phyloP scores from a whole-genome alignment of 2,888 invertebrate species.

The Strigamia maritima region DNA sequence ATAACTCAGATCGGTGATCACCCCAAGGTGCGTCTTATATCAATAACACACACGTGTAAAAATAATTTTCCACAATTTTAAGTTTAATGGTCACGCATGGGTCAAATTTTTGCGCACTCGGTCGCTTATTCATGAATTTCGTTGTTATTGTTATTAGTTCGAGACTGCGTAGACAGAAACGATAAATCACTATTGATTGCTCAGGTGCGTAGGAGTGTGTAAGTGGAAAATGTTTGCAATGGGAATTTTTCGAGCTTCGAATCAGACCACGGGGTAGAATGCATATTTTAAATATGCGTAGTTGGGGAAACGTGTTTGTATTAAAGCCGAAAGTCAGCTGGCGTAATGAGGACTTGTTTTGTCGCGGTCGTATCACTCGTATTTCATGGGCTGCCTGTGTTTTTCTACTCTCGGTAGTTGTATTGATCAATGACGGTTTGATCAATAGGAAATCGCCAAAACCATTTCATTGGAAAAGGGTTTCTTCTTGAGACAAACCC shows the following conservation, averaged over 20 bases:
- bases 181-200: conserved; percentile 28
- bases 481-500: conserved; percentile 8
- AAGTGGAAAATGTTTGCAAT: conserved; percentile 9
- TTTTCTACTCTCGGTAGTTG: conserved; percentile 25
- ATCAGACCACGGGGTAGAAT: background rate
- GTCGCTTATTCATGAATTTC: conserved; percentile 3
- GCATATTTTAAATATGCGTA: background rate
- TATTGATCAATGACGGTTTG: conserved; percentile 31
- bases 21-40: conserved; percentile 17
- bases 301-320: conserved; percentile 8
- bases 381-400: conserved; percentile 12
- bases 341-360: background rate
- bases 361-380: background rate
- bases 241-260: conserved; percentile 18
- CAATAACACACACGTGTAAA: conserved; percentile 15
- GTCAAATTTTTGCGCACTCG: background rate
- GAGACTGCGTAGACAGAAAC: background rate
- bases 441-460: conserved; percentile 30
- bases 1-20: conserved; percentile 34
- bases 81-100: background rate
- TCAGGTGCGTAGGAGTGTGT: conserved; percentile 13
- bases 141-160: background rate
- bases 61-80: background rate
- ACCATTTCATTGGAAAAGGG: conserved; percentile 31
- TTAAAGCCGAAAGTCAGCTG: background rate